A percentile compares a stretch with the other conserved stretches of the same genome.
These are phyloP conservation scores for Phyllopteryx taeniolatus DNA, from an alignment of 2,113 vertebrate genomes.

Conservation along the genomic window DNA sequence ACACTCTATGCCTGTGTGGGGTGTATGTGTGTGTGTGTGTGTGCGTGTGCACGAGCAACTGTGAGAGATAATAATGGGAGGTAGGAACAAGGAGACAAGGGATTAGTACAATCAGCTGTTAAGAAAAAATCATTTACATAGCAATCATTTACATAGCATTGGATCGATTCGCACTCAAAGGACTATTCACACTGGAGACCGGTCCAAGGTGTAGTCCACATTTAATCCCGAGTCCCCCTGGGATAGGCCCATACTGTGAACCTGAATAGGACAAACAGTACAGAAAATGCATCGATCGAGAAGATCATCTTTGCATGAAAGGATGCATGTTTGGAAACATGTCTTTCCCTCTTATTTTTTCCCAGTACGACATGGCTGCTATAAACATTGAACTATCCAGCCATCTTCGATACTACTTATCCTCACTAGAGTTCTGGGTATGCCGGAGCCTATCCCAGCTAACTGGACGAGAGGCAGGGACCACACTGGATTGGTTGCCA, in stretches of 20 bases:
- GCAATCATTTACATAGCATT: background rate
- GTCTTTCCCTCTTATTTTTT: background rate
- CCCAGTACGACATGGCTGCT: background rate
- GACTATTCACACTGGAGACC: background rate
- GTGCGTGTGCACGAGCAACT: background rate
- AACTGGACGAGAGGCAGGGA: background rate
- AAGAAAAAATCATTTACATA: no score
- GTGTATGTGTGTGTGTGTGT: constrained; percentile 2
- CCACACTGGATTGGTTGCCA: background rate
- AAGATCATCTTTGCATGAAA: background rate
- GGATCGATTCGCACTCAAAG: background rate
- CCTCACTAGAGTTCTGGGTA: background rate
- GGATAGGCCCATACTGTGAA: background rate
- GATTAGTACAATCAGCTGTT: constrained; percentile 13
- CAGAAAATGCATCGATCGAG: background rate
- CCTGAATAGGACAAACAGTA: background rate
- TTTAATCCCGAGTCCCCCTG: background rate
- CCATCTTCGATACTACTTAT: background rate
- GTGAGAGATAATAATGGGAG: background rate
- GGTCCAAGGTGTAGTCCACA: background rate
- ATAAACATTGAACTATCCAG: background rate
- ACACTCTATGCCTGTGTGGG: constrained; percentile 35
- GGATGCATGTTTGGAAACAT: background rate
- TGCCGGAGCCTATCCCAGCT: background rate
- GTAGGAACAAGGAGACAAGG: background rate